Evolutionary conservation across 2,888 invertebrate species (phyloP).

Genomic region (Temnothorax rugatulus): DNA sequence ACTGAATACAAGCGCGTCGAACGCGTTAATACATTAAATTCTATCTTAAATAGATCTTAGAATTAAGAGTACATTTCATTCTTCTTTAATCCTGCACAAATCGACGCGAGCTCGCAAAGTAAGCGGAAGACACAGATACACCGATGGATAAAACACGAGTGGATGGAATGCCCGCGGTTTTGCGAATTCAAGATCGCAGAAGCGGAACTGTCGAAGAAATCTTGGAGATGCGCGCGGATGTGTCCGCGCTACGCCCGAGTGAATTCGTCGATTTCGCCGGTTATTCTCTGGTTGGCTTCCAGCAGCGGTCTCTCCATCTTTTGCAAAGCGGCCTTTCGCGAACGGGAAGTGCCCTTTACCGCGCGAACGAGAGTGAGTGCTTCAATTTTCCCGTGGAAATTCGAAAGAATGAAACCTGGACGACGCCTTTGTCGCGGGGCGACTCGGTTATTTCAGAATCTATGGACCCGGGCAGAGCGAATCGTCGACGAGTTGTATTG

Average conservation of each 20-base stretch:
- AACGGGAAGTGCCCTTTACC: slow-evolving; percentile 50
- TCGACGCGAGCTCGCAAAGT: slow-evolving; percentile 16
- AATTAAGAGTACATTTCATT: not conserved
- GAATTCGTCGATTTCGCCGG: slow-evolving; percentile 53
- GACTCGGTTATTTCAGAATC: slow-evolving; percentile 14
- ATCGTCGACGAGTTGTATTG: not conserved
- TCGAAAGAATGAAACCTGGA: slow-evolving; percentile 37
- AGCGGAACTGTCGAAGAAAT: slow-evolving; percentile 40
- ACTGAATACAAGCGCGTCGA: not conserved
- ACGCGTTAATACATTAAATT: not conserved
- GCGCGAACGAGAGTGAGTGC: slow-evolving; percentile 41
- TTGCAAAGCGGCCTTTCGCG: slow-evolving; percentile 38
- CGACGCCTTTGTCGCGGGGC: slow-evolving; percentile 22
- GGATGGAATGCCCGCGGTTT: slow-evolving; percentile 38
- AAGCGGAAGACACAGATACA: slow-evolving; percentile 37
- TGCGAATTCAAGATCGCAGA: slow-evolving; percentile 25
- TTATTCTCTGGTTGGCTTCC: slow-evolving; percentile 56
- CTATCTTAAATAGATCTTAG: not conserved
- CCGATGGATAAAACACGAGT: slow-evolving; percentile 34
- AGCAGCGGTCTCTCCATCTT: slow-evolving; percentile 20
- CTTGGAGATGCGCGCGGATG: slow-evolving; percentile 29
- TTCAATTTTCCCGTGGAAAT: slow-evolving; percentile 55
- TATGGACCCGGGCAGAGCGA: not conserved
- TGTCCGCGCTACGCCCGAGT: slow-evolving; percentile 47
- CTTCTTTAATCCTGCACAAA: not conserved